These are phyloP conservation scores for Streptopelia turtur DNA, from an alignment of 2,797 vertebrate genomes.

Conservation along the genomic window DNA sequence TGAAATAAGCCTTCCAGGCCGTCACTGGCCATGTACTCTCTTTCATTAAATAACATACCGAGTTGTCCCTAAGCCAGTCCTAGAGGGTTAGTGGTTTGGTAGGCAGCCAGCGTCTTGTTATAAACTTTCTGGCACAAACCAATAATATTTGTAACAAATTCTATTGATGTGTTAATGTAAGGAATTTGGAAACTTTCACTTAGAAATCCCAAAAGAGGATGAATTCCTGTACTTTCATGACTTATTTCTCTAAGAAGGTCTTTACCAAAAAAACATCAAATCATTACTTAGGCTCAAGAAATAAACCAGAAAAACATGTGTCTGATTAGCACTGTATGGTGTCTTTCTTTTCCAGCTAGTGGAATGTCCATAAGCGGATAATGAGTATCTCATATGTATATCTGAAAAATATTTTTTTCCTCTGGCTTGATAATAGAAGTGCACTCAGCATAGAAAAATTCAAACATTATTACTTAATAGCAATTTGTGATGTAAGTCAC, in stretches of 20 bases:
- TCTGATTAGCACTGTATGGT: neutral
- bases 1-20: neutral
- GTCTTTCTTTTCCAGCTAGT: neutral
- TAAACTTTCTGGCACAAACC: constrained; percentile 20
- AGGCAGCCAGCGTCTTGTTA: constrained; percentile 5
- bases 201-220: constrained; percentile 3
- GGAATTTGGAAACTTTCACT: constrained; percentile 28
- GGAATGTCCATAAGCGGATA: neutral
- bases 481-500: constrained; percentile 2
- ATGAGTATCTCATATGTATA: neutral
- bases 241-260: neutral
- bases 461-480: neutral
- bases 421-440: neutral
- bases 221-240: neutral
- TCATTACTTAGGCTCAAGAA: neutral
- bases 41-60: constrained; percentile 29
- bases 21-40: neutral
- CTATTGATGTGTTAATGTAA: constrained; percentile 14
- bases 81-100: constrained; percentile 34
- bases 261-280: neutral
- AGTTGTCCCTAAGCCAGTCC: constrained; percentile 26
- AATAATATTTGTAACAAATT: constrained; percentile 30
- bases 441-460: neutral
- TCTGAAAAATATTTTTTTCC: neutral
- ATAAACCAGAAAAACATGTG: neutral